Evolutionary conservation across 2,797 vertebrate genomes (phyloP), one percentile per base, ranked within the genome.

Genomic region (Strix occidentalis): DNA sequence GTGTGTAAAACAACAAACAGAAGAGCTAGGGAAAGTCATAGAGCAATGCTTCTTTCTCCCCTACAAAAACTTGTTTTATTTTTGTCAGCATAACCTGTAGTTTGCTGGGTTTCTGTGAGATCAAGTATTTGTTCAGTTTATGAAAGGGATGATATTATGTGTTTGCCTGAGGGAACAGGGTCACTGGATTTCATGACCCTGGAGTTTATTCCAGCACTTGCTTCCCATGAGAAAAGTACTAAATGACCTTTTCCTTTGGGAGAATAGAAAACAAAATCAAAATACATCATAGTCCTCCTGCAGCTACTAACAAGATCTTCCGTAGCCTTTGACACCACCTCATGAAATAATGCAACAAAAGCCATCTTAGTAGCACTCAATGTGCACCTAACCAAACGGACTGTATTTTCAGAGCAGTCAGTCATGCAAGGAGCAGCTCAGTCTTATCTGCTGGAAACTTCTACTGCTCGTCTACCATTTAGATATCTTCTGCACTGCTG

Each of bases 81-180:
- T 88, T 88, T 88, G 65, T 93, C 89, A 94, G 85, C 74, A 72
- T 86, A 95, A 94, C 79, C 92, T 79, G 37, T 13, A 84, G 87
- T 82, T 89, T 78, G 86, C 58, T 60, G 50, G 65, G 39, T 80
- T 96, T 93, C 84, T 82, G 24, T 3, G 48, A 95, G 89, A 96
- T 91, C 90, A 95, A 96, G 84, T 93, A 95, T 93, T 96, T 95
- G 82, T 94, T 90, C 70, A 66, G 54, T 94, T 96, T 82, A 91
- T 86, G 80, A 95, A 93, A 95, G 77, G 46, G 58, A 91, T 79
- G 58, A 84, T 91, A 91, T 82, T 81, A 82, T 48, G 51, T 66
- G 91, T 69, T 94, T 86, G 54, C 70, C 82, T 88, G 82, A 54
- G 82, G 66, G 54, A 92, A 43, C 21, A 58, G 24, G 94, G 91